Evolutionary conservation across 1,140 invertebrate species (phyloP).

Genomic region (Drosophila pachea): DNA sequence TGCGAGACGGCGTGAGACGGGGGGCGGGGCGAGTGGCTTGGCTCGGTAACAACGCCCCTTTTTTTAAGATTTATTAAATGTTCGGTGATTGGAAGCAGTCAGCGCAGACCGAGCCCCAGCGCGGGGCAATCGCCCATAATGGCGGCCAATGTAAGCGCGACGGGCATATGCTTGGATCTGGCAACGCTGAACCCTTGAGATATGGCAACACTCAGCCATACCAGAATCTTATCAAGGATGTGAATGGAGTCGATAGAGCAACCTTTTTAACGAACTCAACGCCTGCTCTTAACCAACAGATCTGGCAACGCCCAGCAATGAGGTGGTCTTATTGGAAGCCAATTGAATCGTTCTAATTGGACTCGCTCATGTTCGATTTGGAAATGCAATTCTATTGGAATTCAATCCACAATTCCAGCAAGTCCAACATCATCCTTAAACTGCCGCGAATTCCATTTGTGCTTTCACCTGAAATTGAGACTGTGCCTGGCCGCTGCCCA

Average conservation of each 20-base stretch:
- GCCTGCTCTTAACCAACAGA: neutral
- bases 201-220: neutral
- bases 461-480: neutral
- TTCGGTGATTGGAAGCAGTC: conserved; percentile 50
- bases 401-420: too few relatives aligned
- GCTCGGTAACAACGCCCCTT: conserved; percentile 43
- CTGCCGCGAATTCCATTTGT: neutral
- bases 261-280: too few relatives aligned
- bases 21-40: conserved; percentile 15
- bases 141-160: conserved; percentile 24
- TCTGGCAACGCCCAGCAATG: neutral
- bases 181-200: neutral
- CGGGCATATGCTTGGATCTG: neutral
- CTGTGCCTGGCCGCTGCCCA: neutral
- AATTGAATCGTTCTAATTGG: too few relatives aligned
- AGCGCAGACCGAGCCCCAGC: conserved; percentile 9
- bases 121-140: conserved; percentile 32
- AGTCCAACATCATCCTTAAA: too few relatives aligned
- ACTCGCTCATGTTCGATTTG: too few relatives aligned
- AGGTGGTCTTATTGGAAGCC: too few relatives aligned
- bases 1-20: too few relatives aligned
- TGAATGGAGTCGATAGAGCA: neutral
- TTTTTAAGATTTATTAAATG: conserved; percentile 55
- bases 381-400: too few relatives aligned
- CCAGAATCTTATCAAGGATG: neutral